Evolutionary conservation across 37 sponge, comb jelly and placozoan genomes (phyloP).

Genomic region (Lycopodina hypogea): DNA sequence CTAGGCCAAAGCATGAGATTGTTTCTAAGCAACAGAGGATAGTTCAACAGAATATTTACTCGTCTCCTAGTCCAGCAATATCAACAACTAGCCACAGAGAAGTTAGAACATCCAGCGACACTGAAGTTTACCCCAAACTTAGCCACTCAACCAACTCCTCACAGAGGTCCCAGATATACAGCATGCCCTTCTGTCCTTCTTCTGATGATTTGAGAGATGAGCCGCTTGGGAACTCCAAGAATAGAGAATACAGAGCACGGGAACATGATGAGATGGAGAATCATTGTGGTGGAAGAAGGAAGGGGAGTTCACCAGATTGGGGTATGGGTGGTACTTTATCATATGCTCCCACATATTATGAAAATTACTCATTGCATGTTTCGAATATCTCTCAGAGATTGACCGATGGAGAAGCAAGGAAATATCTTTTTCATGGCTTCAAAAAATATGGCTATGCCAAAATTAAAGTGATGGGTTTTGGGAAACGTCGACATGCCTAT

Average conservation of each 20-base stretch:
- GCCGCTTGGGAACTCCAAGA: background rate
- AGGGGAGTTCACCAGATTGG: background rate
- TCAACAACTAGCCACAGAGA: conserved; percentile 14
- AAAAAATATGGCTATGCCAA: conserved; percentile 67
- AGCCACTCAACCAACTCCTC: background rate
- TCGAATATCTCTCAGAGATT: conserved; percentile 49
- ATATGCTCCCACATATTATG: background rate
- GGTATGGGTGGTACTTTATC: background rate
- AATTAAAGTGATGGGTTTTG: conserved; percentile 69
- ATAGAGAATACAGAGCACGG: too few species aligned
- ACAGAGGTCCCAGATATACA: conserved; percentile 5
- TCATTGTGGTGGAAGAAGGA: too few species aligned
- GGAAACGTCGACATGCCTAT: conserved; percentile 71
- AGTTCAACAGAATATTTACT: conserved; percentile 31
- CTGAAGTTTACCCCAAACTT: background rate
- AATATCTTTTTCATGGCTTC: conserved; percentile 52
- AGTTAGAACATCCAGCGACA: background rate
- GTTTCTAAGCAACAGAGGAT: conserved; percentile 38
- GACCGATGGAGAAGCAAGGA: conserved; percentile 47
- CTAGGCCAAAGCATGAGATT: background rate
- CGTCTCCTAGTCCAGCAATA: conserved; percentile 18
- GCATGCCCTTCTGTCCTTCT: background rate
- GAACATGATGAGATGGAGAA: background rate
- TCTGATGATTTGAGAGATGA: conserved; percentile 5
- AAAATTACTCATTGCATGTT: conserved; percentile 59